Base-by-base conservation (phyloP, 2,113 vertebrate genomes). In the Rhinogobius similis region DNA sequence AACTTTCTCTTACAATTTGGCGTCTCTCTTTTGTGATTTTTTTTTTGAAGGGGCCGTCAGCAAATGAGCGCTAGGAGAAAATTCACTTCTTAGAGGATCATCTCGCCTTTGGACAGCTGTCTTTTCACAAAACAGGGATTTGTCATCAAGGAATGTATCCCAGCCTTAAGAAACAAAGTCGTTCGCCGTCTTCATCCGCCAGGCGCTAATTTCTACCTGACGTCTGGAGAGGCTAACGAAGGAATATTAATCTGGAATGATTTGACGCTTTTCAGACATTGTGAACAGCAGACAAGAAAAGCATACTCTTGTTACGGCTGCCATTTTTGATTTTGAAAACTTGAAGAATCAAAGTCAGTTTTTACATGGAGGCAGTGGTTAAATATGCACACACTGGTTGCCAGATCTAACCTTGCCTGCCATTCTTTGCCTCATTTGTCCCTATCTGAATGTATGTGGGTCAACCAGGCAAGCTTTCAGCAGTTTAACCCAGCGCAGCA, bases 301-400 rank as follows among this genome's bases (percentile, higher is more conserved):
- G 82, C 75, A 79, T 85, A 81, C 86, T 74, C 71, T 39, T 59
- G 38, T 72, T 72, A n/a, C 62, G 62, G 68, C 69, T 88, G 75
- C 87, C 87, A 82, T 90, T 90, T 93, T 68, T 87, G 85, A 89
- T 78, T 58, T 78, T 76, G 84, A 48, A 87, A 92, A 85, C 89
- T 56, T 24, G 12, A 59, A 59, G 20, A 46, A 46, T 46, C 16
- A 46, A n/a, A 12, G 50, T 52, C 50, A 20, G 46, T 50, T 9
- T 50, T 50, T 50, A 8, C 46, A 4, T 5, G 50, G n/a, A 20
- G 50, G 50, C 2, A 7, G 20, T 2, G 23, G n/a, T 52, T 20
- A 10, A 10, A 10, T 10, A 10, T 3, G 10, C n/a, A n/a, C 3
- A 8, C 48, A 23, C 9, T 5, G 43, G 43, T 18, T 4, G 43